A percentile compares a stretch with the other conserved stretches of the same genome.
Evolutionary conservation across 2,797 vertebrate species (phyloP).

Genomic region (Nannoperca obscura): DNA sequence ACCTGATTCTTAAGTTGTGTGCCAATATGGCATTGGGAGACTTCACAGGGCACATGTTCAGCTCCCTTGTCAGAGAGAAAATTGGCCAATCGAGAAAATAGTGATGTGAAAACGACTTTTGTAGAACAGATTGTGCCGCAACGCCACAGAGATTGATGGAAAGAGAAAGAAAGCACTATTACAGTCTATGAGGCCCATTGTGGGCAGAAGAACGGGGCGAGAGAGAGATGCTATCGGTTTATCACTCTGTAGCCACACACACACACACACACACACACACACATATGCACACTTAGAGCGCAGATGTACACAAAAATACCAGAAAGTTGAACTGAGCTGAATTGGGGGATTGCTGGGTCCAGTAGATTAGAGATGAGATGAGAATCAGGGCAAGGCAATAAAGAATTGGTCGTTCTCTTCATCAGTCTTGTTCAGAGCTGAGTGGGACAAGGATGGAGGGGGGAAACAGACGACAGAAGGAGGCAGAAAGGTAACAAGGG

Average conservation of each 20-base stretch:
- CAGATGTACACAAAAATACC: slow-evolving; percentile 36
- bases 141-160: slow-evolving; percentile 28
- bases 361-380: slow-evolving; percentile 72
- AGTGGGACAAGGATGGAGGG: slow-evolving; percentile 39
- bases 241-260: slow-evolving; percentile 39
- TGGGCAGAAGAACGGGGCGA: slow-evolving; percentile 49
- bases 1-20: slow-evolving; percentile 39
- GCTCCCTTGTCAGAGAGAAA: slow-evolving; percentile 49
- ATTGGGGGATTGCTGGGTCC: slow-evolving; percentile 33
- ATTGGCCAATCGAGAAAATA: slow-evolving; percentile 64
- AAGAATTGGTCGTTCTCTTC: slow-evolving; percentile 64
- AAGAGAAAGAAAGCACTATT: slow-evolving; percentile 59
- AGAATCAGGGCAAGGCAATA: slow-evolving; percentile 55
- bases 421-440: slow-evolving; percentile 59
- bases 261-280: slow-evolving; percentile 23
- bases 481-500: slow-evolving; percentile 29
- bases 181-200: slow-evolving; percentile 57
- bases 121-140: slow-evolving; percentile 54
- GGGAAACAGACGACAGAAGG: slow-evolving; percentile 20
- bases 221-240: slow-evolving; percentile 59
- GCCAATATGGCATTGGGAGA: slow-evolving; percentile 30
- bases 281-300: slow-evolving; percentile 6
- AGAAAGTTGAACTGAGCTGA: slow-evolving; percentile 44
- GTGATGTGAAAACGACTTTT: slow-evolving; percentile 65
- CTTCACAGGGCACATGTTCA: slow-evolving; percentile 28